A percentile compares a stretch with the other conserved stretches of the same genome.
Evolutionary conservation across 1,140 invertebrate genomes (phyloP).

Genomic region (Brachystomella parvula): DNA sequence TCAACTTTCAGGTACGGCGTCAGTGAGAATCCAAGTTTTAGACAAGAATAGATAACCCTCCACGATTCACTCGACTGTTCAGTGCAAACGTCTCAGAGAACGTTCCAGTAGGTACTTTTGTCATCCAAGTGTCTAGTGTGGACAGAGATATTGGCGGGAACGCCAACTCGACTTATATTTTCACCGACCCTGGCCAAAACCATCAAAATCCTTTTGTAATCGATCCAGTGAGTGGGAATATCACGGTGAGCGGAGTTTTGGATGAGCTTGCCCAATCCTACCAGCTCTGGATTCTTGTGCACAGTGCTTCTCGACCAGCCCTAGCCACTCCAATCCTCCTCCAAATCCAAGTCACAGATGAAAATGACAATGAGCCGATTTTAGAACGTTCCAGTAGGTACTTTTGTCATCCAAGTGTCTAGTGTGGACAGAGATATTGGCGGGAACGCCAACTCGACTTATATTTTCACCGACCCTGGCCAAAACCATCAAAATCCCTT

Average conservation of each 20-base stretch:
- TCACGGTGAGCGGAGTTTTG: too few species aligned
- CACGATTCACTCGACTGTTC: constrained; percentile 82
- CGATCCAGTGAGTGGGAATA: constrained; percentile 66
- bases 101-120: constrained; percentile 80
- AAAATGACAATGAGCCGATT: constrained; percentile 81
- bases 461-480: constrained; percentile 63
- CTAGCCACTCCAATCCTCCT: constrained; percentile 61
- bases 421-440: constrained; percentile 81
- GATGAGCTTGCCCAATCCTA: constrained; percentile 67
- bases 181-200: constrained; percentile 58
- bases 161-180: constrained; percentile 79
- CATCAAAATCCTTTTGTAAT: too few species aligned
- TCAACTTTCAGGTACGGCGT: constrained; percentile 70
- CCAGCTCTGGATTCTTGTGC: constrained; percentile 89
- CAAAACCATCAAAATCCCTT: too few species aligned
- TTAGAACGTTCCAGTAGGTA: constrained; percentile 88
- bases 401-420: constrained; percentile 85
- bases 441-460: constrained; percentile 77
- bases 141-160: constrained; percentile 80
- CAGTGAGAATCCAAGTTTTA: constrained; percentile 69
- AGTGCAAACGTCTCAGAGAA: constrained; percentile 94
- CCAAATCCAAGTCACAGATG: constrained; percentile 76
- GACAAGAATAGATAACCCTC: constrained; percentile 69
- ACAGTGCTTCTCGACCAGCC: constrained; percentile 67
- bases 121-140: constrained; percentile 82